phyloP scores from a whole-genome alignment of 2,888 invertebrate species.

The Andrena bicolor region DNA sequence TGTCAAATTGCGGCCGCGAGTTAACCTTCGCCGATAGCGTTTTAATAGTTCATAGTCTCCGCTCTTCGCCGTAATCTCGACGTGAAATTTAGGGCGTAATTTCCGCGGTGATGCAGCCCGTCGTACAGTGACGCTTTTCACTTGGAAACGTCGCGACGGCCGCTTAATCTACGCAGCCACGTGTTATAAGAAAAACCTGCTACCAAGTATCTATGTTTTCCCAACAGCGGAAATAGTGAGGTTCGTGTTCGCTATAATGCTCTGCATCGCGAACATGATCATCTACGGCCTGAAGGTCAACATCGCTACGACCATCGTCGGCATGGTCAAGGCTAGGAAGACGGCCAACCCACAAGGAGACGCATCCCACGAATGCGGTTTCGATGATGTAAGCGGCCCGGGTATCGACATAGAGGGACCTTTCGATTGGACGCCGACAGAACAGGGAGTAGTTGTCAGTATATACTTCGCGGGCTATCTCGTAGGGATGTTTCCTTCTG shows the following conservation, averaged over 20 bases:
- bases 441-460: conserved; percentile 81
- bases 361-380: conserved; percentile 71
- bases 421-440: conserved; percentile 78
- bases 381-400: conserved; percentile 7
- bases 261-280: conserved; percentile 83
- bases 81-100: conserved; percentile 4
- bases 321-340: conserved; percentile 78
- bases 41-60: conserved; percentile 12
- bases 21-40: conserved; percentile 10
- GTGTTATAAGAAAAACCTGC: not conserved
- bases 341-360: not conserved
- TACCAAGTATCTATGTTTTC: not conserved
- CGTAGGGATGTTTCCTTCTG: conserved; percentile 82
- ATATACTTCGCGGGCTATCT: conserved; percentile 83
- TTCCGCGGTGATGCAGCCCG: not conserved
- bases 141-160: not conserved
- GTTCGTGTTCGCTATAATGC: conserved; percentile 81
- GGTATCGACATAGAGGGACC: conserved; percentile 76
- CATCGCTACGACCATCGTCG: conserved; percentile 80
- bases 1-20: conserved; percentile 8
- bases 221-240: conserved; percentile 75
- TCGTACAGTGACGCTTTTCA: not conserved
- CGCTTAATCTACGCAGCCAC: not conserved
- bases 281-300: conserved; percentile 83
- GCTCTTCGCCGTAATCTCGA: not conserved